These are phyloP conservation scores for Rhinoderma darwinii DNA, from an alignment of 2,113 vertebrate species.

Conservation along the genomic window DNA sequence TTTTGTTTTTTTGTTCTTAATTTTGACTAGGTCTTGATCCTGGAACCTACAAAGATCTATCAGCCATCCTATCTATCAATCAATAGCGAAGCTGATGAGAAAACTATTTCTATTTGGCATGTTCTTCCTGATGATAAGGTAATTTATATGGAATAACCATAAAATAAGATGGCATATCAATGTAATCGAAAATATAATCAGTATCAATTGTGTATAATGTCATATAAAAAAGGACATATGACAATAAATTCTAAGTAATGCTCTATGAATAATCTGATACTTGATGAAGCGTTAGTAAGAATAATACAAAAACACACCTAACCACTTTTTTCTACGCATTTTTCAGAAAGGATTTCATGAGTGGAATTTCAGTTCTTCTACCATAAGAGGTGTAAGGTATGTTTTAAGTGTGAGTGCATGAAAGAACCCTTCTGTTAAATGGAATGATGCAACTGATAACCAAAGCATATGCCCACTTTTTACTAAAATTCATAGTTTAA, in stretches of 20 bases:
- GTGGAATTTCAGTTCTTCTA: slow-evolving; percentile 92
- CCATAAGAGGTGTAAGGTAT: slow-evolving; percentile 86
- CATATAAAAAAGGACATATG: neutral
- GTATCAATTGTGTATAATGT: neutral
- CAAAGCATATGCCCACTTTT: too few species aligned
- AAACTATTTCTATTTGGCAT: slow-evolving; percentile 96
- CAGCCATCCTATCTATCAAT: slow-evolving; percentile 96
- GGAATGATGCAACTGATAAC: too few species aligned
- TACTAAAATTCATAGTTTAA: too few species aligned
- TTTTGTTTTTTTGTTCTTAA: too few species aligned
- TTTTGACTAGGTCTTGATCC: slow-evolving; percentile 86
- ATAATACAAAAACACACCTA: too few species aligned
- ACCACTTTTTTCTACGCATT: neutral
- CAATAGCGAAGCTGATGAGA: slow-evolving; percentile 94
- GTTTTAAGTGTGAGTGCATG: slow-evolving; percentile 31
- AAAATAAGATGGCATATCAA: neutral
- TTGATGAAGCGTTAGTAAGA: neutral
- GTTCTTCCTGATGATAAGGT: slow-evolving; percentile 95
- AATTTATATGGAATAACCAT: slow-evolving; percentile 57
- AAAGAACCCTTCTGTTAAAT: neutral
- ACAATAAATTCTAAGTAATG: neutral
- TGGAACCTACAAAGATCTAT: slow-evolving; percentile 97
- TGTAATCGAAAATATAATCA: neutral
- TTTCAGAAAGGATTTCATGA: slow-evolving; percentile 92
- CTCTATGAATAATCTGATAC: neutral